phyloP scores from a whole-genome alignment of 2,888 invertebrate species.

The Rhopalosiphum nymphaeae region DNA sequence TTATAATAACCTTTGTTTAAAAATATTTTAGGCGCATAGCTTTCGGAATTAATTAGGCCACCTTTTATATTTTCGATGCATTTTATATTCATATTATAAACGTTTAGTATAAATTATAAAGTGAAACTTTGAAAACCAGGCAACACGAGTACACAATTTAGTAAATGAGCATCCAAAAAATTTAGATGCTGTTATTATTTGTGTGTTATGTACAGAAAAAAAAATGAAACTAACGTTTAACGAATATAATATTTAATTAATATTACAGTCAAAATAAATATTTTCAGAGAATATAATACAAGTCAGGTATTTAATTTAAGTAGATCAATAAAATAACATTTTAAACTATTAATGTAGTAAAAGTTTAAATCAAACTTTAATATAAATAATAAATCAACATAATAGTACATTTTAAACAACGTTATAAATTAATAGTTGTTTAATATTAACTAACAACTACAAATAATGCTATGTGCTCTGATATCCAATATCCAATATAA shows the following conservation, averaged over 20 bases:
- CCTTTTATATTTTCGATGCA: conserved; percentile 1
- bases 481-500: too few species aligned
- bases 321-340: background rate
- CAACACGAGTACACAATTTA: background rate
- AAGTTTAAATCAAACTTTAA: background rate
- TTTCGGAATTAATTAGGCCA: conserved; percentile 35
- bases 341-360: background rate
- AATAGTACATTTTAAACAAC: background rate
- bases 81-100: conserved; percentile 7
- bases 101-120: background rate
- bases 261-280: background rate
- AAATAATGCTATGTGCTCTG: too few species aligned
- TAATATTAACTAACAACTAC: background rate
- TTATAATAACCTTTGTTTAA: background rate
- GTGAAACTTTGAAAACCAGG: conserved; percentile 27
- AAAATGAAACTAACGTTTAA: background rate
- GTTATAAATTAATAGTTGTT: background rate
- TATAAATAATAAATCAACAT: background rate
- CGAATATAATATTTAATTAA: background rate
- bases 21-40: background rate
- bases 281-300: background rate
- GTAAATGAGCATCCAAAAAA: background rate
- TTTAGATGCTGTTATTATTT: background rate
- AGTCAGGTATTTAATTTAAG: background rate
- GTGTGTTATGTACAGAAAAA: background rate